Evolutionary conservation across 2,113 vertebrate species (phyloP).

Genomic region (Cynoglossus semilaevis): DNA sequence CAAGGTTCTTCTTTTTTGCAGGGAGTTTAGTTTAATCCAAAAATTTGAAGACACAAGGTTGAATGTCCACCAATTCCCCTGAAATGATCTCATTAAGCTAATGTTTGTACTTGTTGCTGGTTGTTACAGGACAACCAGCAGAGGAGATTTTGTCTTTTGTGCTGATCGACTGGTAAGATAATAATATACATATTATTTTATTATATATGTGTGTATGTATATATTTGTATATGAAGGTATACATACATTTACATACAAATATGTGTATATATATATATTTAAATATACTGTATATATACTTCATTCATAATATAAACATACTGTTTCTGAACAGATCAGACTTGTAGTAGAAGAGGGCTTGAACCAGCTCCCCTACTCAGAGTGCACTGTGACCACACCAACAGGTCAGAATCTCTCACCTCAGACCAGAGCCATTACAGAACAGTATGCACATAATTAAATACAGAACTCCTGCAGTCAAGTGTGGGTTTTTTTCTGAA

Average conservation of each 20-base stretch:
- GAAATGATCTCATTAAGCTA: background rate
- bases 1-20: background rate
- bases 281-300: too few relatives aligned
- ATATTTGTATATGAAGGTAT: too few relatives aligned
- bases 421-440: conserved; percentile 13
- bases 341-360: conserved; percentile 97
- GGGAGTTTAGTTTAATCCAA: too few relatives aligned
- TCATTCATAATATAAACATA: too few relatives aligned
- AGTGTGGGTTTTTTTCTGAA: background rate
- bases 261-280: too few relatives aligned
- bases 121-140: conserved; percentile 86
- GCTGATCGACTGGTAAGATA: conserved; percentile 93
- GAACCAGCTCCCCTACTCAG: conserved; percentile 95
- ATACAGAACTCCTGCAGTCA: background rate
- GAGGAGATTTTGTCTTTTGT: conserved; percentile 97
- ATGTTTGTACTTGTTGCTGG: conserved; percentile 40
- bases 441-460: background rate
- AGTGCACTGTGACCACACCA: conserved; percentile 96
- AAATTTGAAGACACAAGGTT: too few relatives aligned
- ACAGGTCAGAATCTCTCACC: conserved; percentile 78
- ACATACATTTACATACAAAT: too few relatives aligned
- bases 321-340: conserved; percentile 81
- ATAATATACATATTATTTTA: background rate
- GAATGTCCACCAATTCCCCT: background rate
- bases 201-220: too few relatives aligned